These are phyloP conservation scores for Porphyrio hochstetteri DNA, from an alignment of 2,113 vertebrate species.

Conservation along the genomic window DNA sequence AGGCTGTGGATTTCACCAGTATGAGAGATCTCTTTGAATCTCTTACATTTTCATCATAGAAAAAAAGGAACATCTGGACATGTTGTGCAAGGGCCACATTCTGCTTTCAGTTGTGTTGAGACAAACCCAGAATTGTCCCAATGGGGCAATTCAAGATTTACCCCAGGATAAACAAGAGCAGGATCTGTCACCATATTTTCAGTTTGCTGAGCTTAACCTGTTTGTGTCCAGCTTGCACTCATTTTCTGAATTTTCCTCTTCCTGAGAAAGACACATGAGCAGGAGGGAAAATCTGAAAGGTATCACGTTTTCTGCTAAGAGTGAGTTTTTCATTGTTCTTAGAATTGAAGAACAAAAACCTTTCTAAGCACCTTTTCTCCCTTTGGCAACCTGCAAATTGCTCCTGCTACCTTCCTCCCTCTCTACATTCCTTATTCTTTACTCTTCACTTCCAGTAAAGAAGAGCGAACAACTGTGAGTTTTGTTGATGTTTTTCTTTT, in stretches of 20 bases:
- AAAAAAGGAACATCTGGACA: conserved; percentile 44
- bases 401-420: not conserved
- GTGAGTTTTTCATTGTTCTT: not conserved
- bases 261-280: not conserved
- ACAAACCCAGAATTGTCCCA: conserved; percentile 23
- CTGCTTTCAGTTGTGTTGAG: conserved; percentile 6
- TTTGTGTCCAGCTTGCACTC: not conserved
- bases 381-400: not conserved
- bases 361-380: not conserved
- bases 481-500: conserved; percentile 44
- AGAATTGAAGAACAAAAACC: not conserved
- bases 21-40: conserved; percentile 31
- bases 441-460: conserved; percentile 21
- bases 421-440: not conserved
- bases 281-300: not conserved
- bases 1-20: conserved; percentile 28
- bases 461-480: not conserved
- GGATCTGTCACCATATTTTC: not conserved
- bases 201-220: not conserved
- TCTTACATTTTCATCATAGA: conserved; percentile 11
- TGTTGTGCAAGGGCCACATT: conserved; percentile 48
- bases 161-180: conserved; percentile 19
- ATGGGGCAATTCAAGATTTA: conserved; percentile 6
- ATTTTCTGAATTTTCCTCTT: not conserved
- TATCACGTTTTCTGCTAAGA: not conserved